A percentile compares a stretch with the other conserved stretches of the same genome.
These are phyloP conservation scores for Zaprionus lineosus DNA, from an alignment of 2,888 invertebrate species.

Conservation along the genomic window DNA sequence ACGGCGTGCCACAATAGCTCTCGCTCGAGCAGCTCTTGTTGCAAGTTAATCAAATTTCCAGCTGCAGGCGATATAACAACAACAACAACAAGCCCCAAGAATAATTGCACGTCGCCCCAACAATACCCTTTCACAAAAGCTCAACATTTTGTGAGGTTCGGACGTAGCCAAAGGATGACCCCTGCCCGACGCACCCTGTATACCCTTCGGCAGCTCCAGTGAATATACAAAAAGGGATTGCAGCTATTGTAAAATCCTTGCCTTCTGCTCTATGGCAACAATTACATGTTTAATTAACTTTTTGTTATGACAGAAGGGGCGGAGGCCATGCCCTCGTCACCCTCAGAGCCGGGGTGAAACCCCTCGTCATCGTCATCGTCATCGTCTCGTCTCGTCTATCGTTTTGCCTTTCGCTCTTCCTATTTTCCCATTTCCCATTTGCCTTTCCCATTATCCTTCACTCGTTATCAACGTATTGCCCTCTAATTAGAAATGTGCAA, in stretches of 20 bases:
- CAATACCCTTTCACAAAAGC: no score
- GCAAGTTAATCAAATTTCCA: conserved; percentile 31
- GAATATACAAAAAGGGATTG: conserved; percentile 4
- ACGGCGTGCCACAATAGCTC: conserved; percentile 30
- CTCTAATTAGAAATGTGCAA: conserved; percentile 47
- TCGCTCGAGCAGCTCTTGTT: conserved; percentile 2
- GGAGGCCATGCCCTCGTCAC: background rate
- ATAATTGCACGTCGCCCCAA: no score
- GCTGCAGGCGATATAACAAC: conserved; percentile 9
- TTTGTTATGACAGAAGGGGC: conserved; percentile 62
- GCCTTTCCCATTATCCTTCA: background rate
- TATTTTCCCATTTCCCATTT: background rate
- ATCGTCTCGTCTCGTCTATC: no score
- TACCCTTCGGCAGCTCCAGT: no score
- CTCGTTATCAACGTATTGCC: background rate
- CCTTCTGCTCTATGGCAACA: conserved; percentile 50
- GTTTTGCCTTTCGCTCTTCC: background rate
- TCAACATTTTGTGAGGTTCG: no score
- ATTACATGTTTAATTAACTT: conserved; percentile 76
- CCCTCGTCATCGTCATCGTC: no score
- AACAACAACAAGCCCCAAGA: no score
- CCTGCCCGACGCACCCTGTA: no score
- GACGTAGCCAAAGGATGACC: no score
- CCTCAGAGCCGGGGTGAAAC: no score
- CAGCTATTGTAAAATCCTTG: conserved; percentile 43